phyloP scores from a whole-genome alignment of 2,113 vertebrate genomes.

The Notarius lentiginosus region DNA sequence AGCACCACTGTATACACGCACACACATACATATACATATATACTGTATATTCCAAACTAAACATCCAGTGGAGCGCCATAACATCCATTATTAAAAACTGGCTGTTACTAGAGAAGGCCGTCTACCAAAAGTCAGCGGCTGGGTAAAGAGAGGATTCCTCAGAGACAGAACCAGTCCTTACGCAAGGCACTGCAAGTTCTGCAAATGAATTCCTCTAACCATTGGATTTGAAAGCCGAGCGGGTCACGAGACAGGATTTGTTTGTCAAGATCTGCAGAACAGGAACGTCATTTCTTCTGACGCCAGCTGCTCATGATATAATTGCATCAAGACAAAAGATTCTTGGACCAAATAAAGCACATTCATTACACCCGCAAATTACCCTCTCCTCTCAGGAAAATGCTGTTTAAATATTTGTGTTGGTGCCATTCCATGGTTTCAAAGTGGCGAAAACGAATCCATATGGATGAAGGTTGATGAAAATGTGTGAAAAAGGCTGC shows the following conservation, averaged over 20 bases:
- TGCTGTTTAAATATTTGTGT: slow-evolving; percentile 63
- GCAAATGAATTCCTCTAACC: slow-evolving; percentile 53
- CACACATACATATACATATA: no score
- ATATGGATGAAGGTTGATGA: neutral
- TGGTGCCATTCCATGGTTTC: slow-evolving; percentile 39
- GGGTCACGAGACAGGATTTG: slow-evolving; percentile 71
- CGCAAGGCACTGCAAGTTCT: neutral
- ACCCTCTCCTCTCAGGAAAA: slow-evolving; percentile 65
- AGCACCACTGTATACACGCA: no score
- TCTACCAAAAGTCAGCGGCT: neutral
- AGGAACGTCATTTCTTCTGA: slow-evolving; percentile 70
- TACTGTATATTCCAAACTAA: neutral
- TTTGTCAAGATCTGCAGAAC: slow-evolving; percentile 76
- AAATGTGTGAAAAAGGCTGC: slow-evolving; percentile 17
- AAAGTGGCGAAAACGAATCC: neutral
- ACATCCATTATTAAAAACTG: neutral
- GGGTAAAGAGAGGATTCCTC: neutral
- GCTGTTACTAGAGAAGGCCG: neutral
- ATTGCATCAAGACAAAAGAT: slow-evolving; percentile 70
- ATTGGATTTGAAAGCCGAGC: slow-evolving; percentile 73
- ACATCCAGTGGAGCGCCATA: neutral
- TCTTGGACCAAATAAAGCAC: slow-evolving; percentile 60
- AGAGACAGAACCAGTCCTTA: neutral
- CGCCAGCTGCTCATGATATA: slow-evolving; percentile 62
- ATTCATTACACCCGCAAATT: slow-evolving; percentile 67